phyloP scores from a whole-genome alignment of 2,113 vertebrate species.

The Ranitomeya variabilis region DNA sequence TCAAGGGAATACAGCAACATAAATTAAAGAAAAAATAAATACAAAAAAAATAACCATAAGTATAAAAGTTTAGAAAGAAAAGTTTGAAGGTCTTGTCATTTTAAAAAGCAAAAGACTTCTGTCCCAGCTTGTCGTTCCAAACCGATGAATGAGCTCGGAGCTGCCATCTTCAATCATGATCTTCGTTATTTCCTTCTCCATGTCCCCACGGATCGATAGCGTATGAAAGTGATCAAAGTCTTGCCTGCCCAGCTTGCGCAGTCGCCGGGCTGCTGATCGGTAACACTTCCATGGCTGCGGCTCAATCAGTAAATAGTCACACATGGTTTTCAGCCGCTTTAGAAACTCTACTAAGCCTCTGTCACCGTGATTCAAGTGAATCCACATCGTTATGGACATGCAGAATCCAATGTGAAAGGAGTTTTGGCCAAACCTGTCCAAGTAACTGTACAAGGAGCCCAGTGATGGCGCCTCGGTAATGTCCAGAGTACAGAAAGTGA shows the following conservation, averaged over 20 bases:
- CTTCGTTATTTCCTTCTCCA: conserved; percentile 70
- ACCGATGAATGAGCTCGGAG: conserved; percentile 82
- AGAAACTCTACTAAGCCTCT: conserved; percentile 78
- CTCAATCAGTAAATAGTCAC: conserved; percentile 82
- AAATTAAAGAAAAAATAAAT: not conserved
- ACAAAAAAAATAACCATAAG: not conserved
- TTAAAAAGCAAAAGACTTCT: conserved; percentile 85
- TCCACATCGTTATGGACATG: conserved; percentile 96
- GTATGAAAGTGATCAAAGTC: conserved; percentile 88
- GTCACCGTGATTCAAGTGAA: conserved; percentile 92
- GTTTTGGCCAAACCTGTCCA: conserved; percentile 71
- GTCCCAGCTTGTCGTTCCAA: conserved; percentile 88
- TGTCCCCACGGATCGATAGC: conserved; percentile 80
- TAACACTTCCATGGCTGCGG: conserved; percentile 95
- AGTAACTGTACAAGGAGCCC: conserved; percentile 70
- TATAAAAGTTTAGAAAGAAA: not conserved
- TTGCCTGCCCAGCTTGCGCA: conserved; percentile 82
- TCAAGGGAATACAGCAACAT: not conserved
- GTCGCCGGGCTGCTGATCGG: conserved; percentile 84
- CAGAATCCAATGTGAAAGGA: conserved; percentile 84
- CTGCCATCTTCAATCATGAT: conserved; percentile 79
- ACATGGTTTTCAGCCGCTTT: conserved; percentile 75
- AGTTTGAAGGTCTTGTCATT: conserved; percentile 54
- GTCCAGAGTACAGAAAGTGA: conserved; percentile 83
- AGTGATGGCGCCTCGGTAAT: conserved; percentile 74